These are phyloP conservation scores for Apus apus DNA, from an alignment of 2,113 vertebrate species.

Conservation along the genomic window DNA sequence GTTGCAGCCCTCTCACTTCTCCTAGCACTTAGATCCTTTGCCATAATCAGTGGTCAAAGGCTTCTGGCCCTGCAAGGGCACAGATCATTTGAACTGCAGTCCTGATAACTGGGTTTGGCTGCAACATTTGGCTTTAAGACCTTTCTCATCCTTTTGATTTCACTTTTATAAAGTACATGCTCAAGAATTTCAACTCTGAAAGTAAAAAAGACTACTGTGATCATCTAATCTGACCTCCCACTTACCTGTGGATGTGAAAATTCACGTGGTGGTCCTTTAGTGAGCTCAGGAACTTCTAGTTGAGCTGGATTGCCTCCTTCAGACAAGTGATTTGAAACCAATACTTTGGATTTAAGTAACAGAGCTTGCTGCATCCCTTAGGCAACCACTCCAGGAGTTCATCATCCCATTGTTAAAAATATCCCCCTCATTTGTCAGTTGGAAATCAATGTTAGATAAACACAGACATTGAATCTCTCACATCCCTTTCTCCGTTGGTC, in stretches of 20 bases:
- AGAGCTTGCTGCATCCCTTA: background rate
- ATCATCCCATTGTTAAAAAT: conserved; percentile 25
- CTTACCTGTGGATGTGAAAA: background rate
- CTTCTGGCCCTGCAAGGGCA: background rate
- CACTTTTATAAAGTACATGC: background rate
- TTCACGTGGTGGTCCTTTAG: background rate
- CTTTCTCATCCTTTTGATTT: conserved; percentile 14
- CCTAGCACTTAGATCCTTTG: background rate
- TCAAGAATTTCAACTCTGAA: background rate
- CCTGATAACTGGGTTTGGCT: background rate
- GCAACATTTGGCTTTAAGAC: conserved; percentile 20
- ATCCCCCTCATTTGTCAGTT: background rate
- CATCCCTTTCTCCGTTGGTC: background rate
- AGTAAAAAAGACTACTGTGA: background rate
- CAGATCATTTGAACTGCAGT: background rate
- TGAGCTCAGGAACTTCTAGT: background rate
- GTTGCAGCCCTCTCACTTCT: background rate
- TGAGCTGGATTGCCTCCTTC: background rate
- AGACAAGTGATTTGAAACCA: background rate
- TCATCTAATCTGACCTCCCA: background rate
- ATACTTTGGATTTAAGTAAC: conserved; percentile 4
- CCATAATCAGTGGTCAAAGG: background rate
- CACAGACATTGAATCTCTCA: background rate
- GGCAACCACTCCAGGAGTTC: background rate
- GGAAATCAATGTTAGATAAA: conserved; percentile 48